Conservation (phyloP, 92 coral and sea anemone genomes). For the Phenganax marumi region DNA sequence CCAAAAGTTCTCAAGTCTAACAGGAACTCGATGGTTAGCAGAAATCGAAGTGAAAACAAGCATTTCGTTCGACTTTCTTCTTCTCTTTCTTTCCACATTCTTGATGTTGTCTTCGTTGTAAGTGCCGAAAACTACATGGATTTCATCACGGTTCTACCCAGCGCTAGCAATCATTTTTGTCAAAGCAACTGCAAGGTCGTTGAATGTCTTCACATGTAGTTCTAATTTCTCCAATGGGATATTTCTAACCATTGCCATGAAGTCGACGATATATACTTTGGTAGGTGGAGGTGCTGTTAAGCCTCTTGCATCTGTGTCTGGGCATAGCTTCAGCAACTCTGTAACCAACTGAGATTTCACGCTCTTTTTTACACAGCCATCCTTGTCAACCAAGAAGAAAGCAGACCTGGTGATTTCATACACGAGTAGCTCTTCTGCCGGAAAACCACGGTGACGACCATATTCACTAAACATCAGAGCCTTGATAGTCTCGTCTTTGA, state of each 20-base stretch:
- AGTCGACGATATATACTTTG: neutral
- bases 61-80: conserved; percentile 16
- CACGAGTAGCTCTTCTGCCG: conserved; percentile 14
- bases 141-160: conserved; percentile 5
- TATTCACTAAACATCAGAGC: conserved; percentile 32
- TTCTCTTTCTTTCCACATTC: conserved; percentile 21
- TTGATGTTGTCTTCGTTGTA: conserved; percentile 15
- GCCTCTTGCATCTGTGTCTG: conserved; percentile 11
- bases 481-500: conserved; percentile 34
- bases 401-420: conserved; percentile 16
- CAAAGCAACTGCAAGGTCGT: conserved; percentile 13
- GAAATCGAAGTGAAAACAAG: conserved; percentile 9
- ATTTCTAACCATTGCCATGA: conserved; percentile 19
- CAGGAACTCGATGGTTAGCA: conserved; percentile 10
- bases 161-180: conserved; percentile 11
- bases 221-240: conserved; percentile 5
- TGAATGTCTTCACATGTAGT: conserved; percentile 13
- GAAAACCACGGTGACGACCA: conserved; percentile 19
- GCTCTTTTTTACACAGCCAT: conserved; percentile 30
- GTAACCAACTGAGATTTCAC: conserved; percentile 2
- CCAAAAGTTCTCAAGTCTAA: conserved; percentile 14
- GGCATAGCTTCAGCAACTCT: conserved; percentile 28
- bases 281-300: conserved; percentile 4
- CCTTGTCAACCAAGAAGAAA: conserved; percentile 22
- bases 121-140: conserved; percentile 5